These are phyloP conservation scores for Betta splendens DNA, from an alignment of 2,797 vertebrate species.

Conservation along the genomic window DNA sequence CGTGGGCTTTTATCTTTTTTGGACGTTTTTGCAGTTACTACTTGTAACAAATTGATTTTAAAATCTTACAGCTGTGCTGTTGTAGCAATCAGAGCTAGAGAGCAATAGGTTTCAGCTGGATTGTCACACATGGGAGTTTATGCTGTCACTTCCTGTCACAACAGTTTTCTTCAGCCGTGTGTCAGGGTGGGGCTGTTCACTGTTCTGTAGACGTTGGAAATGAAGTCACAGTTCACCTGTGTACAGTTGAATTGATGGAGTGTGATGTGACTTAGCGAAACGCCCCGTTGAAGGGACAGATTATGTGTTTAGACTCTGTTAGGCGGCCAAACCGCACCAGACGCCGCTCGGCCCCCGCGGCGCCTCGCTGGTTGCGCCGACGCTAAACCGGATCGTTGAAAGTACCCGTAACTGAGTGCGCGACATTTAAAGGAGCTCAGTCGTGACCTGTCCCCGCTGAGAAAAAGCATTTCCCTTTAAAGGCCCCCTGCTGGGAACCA, in stretches of 20 bases:
- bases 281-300: too few species aligned
- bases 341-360: too few species aligned
- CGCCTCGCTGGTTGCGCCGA: too few species aligned
- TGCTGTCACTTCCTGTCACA: conserved; percentile 5
- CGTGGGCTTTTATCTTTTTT: conserved; percentile 5
- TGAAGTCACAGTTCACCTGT: neutral
- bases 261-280: too few species aligned
- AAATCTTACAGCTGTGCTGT: neutral
- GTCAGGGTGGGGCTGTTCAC: too few species aligned
- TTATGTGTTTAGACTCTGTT: too few species aligned
- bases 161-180: neutral
- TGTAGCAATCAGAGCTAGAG: neutral
- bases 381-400: too few species aligned
- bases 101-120: neutral
- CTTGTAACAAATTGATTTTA: neutral
- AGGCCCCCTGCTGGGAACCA: neutral
- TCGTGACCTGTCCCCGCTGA: neutral
- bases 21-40: neutral
- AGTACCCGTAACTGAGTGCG: too few species aligned
- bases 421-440: too few species aligned
- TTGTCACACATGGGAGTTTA: neutral
- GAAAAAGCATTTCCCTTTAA: neutral
- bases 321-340: too few species aligned
- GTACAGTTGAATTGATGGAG: neutral
- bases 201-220: too few species aligned